These are phyloP conservation scores for Calephelis nemesis DNA, from an alignment of 1,140 invertebrate genomes.

Conservation along the genomic window DNA sequence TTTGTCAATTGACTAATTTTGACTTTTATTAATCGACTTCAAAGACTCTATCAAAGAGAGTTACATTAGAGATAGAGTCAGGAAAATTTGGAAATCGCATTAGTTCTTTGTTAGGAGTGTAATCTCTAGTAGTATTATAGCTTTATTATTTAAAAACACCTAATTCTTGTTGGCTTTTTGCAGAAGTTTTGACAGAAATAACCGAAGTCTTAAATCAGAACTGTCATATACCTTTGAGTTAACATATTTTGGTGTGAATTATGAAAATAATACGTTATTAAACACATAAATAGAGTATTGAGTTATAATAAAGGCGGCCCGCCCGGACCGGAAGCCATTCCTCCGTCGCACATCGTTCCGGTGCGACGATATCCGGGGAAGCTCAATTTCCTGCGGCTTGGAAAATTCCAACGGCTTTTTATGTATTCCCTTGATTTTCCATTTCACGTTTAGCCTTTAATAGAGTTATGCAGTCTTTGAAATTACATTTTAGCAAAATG, in stretches of 20 bases:
- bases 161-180: too few species aligned
- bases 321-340: constrained; percentile 58
- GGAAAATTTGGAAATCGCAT: too few species aligned
- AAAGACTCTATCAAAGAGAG: too few species aligned
- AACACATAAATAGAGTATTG: constrained; percentile 24
- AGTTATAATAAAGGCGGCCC: constrained; percentile 37
- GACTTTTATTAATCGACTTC: too few species aligned
- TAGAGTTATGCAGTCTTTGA: constrained; percentile 17
- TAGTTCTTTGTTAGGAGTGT: too few species aligned
- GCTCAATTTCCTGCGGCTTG: constrained; percentile 65
- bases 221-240: neutral
- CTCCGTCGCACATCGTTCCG: constrained; percentile 61
- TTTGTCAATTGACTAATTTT: too few species aligned
- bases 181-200: too few species aligned
- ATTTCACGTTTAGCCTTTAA: neutral
- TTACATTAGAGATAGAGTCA: too few species aligned
- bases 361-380: constrained; percentile 62
- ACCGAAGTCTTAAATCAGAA: neutral
- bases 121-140: too few species aligned
- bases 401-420: constrained; percentile 44
- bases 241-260: neutral
- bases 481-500: too few species aligned
- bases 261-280: constrained; percentile 19
- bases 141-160: too few species aligned
- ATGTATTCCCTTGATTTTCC: constrained; percentile 43